These are phyloP conservation scores for Capromys pilorides DNA, from an alignment of 2,797 vertebrate species.

Conservation along the genomic window DNA sequence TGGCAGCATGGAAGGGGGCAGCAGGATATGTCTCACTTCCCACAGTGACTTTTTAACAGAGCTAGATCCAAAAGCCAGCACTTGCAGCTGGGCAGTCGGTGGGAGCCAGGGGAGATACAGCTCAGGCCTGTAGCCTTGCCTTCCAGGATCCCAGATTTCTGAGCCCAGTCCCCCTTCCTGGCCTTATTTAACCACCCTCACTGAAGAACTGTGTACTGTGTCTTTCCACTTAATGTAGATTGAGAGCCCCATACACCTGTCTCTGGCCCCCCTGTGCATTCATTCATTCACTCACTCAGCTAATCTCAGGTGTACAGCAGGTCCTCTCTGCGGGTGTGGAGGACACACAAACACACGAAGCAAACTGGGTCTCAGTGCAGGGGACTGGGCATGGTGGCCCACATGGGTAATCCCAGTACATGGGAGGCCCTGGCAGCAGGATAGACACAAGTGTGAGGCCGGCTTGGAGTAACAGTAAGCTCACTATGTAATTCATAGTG, in stretches of 20 bases:
- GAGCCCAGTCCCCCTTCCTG: not conserved
- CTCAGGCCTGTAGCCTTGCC: not conserved
- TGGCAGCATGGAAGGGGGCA: not conserved
- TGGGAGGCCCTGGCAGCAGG: not conserved
- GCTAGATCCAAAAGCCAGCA: not conserved
- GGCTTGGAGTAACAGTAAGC: not conserved
- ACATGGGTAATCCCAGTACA: not conserved
- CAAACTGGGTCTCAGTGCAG: not conserved
- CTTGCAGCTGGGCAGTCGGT: no score
- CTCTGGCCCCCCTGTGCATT: not conserved
- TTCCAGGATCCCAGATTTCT: not conserved
- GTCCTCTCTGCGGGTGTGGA: not conserved
- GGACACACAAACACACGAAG: not conserved
- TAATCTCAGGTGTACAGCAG: not conserved
- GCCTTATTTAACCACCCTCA: not conserved
- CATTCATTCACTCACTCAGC: not conserved
- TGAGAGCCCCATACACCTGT: rapidly evolving
- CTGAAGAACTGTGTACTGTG: not conserved
- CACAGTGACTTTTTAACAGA: not conserved
- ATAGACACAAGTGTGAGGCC: not conserved
- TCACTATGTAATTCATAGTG: not conserved
- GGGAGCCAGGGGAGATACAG: no score
- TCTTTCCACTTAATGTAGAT: no score
- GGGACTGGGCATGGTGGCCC: not conserved
- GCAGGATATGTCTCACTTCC: not conserved